Evolutionary conservation across 2,888 invertebrate genomes (phyloP).

Genomic region (Cantharis nigra): DNA sequence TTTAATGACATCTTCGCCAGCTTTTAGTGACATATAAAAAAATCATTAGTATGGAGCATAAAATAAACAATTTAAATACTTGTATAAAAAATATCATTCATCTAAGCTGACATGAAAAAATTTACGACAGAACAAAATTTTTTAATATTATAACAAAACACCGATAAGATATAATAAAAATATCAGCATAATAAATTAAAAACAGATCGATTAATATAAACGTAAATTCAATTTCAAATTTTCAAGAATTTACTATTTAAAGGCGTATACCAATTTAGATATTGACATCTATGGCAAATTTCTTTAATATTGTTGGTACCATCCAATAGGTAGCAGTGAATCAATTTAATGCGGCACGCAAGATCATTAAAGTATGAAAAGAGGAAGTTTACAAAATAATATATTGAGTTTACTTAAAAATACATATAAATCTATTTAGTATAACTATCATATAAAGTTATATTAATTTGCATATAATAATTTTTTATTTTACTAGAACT

Average conservation of each 20-base stretch:
- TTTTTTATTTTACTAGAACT: neutral
- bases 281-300: neutral
- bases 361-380: neutral
- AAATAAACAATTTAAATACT: neutral
- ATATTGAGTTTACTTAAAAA: neutral
- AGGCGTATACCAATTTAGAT: neutral
- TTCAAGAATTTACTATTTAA: neutral
- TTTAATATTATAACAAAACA: neutral
- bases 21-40: neutral
- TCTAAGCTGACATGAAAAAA: neutral
- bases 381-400: neutral
- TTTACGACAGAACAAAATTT: neutral
- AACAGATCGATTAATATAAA: neutral
- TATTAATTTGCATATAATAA: neutral
- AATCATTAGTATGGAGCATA: neutral
- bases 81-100: neutral
- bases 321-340: constrained; percentile 1
- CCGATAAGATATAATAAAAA: neutral
- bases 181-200: neutral
- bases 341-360: constrained; percentile 2
- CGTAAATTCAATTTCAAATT: neutral
- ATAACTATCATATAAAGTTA: neutral
- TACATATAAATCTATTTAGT: neutral
- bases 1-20: neutral
- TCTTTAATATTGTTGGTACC: constrained; percentile 1